These are phyloP conservation scores for Lypha dubia DNA, from an alignment of 2,888 invertebrate species.

Conservation along the genomic window DNA sequence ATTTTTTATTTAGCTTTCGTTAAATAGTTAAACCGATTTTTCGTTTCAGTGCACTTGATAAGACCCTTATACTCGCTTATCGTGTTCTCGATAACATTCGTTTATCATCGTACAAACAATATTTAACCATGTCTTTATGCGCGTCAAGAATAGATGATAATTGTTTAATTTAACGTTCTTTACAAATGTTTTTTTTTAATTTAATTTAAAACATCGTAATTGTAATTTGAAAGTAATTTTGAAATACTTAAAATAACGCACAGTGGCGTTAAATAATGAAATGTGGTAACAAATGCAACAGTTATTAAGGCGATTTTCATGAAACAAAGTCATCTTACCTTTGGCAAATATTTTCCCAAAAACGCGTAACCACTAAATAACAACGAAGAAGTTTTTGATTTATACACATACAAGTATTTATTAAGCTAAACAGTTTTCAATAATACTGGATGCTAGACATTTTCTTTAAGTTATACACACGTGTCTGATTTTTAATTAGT, in stretches of 20 bases:
- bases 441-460: no score
- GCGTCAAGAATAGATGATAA: slow-evolving; percentile 15
- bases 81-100: slow-evolving; percentile 25
- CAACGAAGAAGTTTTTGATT: no score
- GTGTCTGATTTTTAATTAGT: no score
- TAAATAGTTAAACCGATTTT: not conserved
- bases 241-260: not conserved
- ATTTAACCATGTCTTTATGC: slow-evolving; percentile 5
- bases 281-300: not conserved
- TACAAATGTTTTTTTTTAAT: not conserved
- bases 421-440: no score
- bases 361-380: no score
- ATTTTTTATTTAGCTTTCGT: no score
- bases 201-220: not conserved
- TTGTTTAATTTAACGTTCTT: slow-evolving; percentile 38
- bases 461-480: no score
- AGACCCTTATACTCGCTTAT: not conserved
- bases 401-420: no score
- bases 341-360: no score
- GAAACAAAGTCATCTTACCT: not conserved
- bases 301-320: not conserved
- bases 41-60: not conserved
- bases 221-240: not conserved
- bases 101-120: slow-evolving; percentile 48
- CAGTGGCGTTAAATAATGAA: not conserved